These are phyloP conservation scores for Stenotaenia linearis DNA, from an alignment of 2,888 invertebrate species.

Conservation along the genomic window DNA sequence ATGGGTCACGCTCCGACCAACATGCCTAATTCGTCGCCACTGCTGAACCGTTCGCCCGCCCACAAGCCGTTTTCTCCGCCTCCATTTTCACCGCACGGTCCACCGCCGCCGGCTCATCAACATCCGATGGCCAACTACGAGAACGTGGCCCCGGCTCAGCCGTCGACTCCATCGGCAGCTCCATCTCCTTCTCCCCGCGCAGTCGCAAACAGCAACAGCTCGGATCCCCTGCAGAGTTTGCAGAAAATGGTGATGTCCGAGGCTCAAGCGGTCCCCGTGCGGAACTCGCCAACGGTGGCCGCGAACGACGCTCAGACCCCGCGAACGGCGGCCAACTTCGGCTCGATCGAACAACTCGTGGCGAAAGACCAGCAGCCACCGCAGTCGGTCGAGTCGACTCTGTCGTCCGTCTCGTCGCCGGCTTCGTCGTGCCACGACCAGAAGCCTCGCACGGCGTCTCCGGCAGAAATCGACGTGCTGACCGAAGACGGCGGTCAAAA, in stretches of 20 bases:
- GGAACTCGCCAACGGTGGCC: background rate
- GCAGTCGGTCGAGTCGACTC: background rate
- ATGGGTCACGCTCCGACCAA: constrained; percentile 29
- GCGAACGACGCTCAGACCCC: background rate
- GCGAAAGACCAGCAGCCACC: background rate
- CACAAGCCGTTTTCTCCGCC: constrained; percentile 36
- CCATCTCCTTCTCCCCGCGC: background rate
- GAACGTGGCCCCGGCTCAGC: constrained; percentile 24
- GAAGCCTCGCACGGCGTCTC: too few relatives aligned
- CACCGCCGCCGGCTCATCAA: constrained; percentile 36
- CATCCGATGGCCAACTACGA: constrained; percentile 31
- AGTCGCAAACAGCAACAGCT: background rate
- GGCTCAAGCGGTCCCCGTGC: constrained; percentile 18
- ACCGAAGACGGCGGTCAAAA: background rate
- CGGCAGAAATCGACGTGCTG: background rate
- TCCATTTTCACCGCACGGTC: constrained; percentile 33
- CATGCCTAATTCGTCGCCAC: constrained; percentile 16
- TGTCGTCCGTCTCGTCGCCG: background rate
- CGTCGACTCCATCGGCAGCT: background rate
- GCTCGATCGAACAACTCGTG: constrained; percentile 24
- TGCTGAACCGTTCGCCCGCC: constrained; percentile 33
- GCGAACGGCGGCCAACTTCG: background rate
- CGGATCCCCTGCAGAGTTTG: constrained; percentile 41
- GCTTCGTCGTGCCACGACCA: constrained; percentile 1
- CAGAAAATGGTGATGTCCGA: constrained; percentile 42